These are phyloP conservation scores for Petrosia ficiformis DNA, from an alignment of 37 sponge, comb jelly and placozoan species.

Conservation along the genomic window DNA sequence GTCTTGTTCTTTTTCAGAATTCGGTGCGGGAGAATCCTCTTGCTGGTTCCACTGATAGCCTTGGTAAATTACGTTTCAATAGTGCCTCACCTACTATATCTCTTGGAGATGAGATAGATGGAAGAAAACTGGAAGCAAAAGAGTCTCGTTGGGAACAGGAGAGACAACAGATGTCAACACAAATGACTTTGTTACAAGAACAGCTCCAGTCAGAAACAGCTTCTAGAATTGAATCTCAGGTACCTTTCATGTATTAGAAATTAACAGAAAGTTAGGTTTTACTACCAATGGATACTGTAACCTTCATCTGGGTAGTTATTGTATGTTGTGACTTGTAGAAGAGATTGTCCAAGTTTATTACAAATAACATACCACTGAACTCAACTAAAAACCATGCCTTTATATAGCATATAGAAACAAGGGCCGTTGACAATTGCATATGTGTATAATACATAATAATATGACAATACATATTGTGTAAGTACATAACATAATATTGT, in stretches of 20 bases:
- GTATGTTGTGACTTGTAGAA: too few relatives aligned
- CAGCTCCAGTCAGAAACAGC: constrained; percentile 69
- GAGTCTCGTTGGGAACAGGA: constrained; percentile 6
- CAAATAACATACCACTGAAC: too few relatives aligned
- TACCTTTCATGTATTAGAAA: constrained; percentile 5
- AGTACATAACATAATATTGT: too few relatives aligned
- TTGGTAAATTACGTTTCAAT: neutral
- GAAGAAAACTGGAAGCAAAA: constrained; percentile 2
- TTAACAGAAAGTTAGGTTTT: neutral
- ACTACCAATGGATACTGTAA: too few relatives aligned
- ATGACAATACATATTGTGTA: too few relatives aligned
- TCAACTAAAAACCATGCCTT: too few relatives aligned
- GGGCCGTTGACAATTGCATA: too few relatives aligned
- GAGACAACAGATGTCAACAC: constrained; percentile 31
- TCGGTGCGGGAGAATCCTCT: constrained; percentile 48
- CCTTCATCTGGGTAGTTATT: too few relatives aligned
- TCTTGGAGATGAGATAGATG: constrained; percentile 48
- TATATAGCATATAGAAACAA: too few relatives aligned
- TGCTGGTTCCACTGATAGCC: constrained; percentile 13
- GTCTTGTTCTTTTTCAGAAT: constrained; percentile 7
- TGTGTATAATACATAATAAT: too few relatives aligned
- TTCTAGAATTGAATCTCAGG: constrained; percentile 80
- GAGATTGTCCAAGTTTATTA: too few relatives aligned
- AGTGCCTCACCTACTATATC: constrained; percentile 18
- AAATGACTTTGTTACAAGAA: constrained; percentile 42